Evolutionary conservation across 2,797 vertebrate genomes (phyloP).

Genomic region (Phataginus tricuspis): DNA sequence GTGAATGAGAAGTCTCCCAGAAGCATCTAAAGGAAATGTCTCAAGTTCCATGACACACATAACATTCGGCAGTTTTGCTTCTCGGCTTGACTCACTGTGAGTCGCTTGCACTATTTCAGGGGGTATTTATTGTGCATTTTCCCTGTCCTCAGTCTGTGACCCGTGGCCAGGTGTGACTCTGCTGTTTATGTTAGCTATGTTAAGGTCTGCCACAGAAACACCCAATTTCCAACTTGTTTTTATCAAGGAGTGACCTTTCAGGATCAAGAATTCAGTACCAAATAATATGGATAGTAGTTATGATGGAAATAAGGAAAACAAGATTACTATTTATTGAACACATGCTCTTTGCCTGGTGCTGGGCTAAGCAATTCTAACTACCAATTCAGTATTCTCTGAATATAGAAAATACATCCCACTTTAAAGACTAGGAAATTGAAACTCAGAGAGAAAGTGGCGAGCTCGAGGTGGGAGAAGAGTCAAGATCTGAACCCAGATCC

Average conservation of each 20-base stretch:
- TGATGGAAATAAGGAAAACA: background rate
- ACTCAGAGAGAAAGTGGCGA: background rate
- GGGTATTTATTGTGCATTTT: fast-evolving
- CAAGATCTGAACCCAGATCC: background rate
- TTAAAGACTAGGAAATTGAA: background rate
- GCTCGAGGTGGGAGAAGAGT: background rate
- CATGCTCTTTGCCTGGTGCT: background rate
- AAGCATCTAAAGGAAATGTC: background rate
- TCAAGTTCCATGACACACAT: background rate
- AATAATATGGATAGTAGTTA: background rate
- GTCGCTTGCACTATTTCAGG: background rate
- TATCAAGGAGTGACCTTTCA: background rate
- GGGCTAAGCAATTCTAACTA: background rate
- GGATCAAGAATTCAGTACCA: background rate
- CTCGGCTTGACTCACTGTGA: background rate
- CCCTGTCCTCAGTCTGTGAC: background rate
- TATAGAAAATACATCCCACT: background rate
- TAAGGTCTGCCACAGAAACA: background rate
- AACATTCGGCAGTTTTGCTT: background rate
- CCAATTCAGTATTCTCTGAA: background rate
- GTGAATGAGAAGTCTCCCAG: background rate
- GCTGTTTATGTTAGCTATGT: background rate
- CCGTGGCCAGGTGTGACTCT: background rate
- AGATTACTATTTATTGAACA: background rate
- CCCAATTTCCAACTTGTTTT: background rate